Percentiles rank a stretch among this genome's conserved stretches.
phyloP scores from a whole-genome alignment of 2,113 vertebrate species.

The Lipophrys pholis region DNA sequence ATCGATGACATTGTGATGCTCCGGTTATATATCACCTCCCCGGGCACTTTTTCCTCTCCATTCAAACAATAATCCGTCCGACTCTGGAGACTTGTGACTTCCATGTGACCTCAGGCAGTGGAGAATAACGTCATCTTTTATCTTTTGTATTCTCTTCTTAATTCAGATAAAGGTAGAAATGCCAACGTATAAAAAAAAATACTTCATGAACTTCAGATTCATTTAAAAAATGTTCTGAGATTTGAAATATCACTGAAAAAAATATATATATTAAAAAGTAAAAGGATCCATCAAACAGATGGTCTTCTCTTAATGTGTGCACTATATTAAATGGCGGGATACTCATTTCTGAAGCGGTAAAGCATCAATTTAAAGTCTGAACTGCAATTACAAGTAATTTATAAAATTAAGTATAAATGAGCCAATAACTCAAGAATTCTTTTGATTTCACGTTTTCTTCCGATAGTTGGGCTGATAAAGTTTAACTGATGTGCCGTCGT shows the following conservation, averaged over 20 bases:
- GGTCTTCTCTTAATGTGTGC: not conserved
- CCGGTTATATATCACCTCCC: not conserved
- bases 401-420: not conserved
- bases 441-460: too few relatives aligned
- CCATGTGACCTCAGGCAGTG: not conserved
- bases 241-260: not conserved
- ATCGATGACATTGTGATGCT: slow-evolving; percentile 1
- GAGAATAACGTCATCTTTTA: not conserved
- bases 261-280: not conserved
- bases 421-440: too few relatives aligned
- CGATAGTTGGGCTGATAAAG: too few relatives aligned
- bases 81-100: slow-evolving; percentile 5
- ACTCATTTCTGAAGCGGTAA: not conserved
- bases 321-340: not conserved
- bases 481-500: too few relatives aligned
- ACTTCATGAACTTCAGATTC: not conserved
- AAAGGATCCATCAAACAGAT: not conserved
- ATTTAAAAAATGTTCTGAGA: not conserved
- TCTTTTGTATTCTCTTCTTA: not conserved
- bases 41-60: not conserved
- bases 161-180: not conserved
- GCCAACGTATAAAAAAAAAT: not conserved
- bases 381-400: not conserved
- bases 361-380: not conserved
- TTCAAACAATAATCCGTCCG: slow-evolving; percentile 1